phyloP scores from a whole-genome alignment of 2,888 invertebrate genomes.

The Tachystola acroxantha region DNA sequence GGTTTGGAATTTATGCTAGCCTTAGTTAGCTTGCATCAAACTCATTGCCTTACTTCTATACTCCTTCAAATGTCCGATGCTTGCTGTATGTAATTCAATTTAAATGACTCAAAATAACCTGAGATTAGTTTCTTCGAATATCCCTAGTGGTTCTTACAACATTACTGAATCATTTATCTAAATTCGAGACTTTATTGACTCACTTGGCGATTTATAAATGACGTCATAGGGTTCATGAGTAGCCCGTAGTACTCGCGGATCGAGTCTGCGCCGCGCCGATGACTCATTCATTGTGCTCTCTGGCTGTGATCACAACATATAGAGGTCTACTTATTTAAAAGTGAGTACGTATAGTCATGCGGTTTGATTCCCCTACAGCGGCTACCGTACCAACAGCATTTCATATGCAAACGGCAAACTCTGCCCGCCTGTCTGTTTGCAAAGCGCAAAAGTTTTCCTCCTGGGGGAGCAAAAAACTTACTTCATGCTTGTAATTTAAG shows the following conservation, averaged over 20 bases:
- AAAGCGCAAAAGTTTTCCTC: slow-evolving; percentile 43
- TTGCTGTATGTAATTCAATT: not conserved
- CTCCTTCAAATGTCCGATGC: too few relatives aligned
- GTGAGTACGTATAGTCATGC: slow-evolving; percentile 17
- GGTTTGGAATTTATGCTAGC: too few relatives aligned
- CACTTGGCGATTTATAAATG: slow-evolving; percentile 40
- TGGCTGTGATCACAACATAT: slow-evolving; percentile 15
- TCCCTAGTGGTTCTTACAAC: not conserved
- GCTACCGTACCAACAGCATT: slow-evolving; percentile 40
- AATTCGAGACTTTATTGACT: slow-evolving; percentile 37
- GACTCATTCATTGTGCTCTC: slow-evolving; percentile 44
- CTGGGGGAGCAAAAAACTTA: slow-evolving; percentile 33
- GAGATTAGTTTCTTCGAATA: slow-evolving; percentile 1
- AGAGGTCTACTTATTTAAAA: too few relatives aligned
- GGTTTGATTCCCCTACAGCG: slow-evolving; percentile 37
- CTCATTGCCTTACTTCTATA: too few relatives aligned
- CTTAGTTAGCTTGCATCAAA: too few relatives aligned
- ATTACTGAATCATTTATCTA: slow-evolving; percentile 39
- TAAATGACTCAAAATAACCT: slow-evolving; percentile 4
- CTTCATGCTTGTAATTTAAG: slow-evolving; percentile 32
- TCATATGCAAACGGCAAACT: slow-evolving; percentile 50
- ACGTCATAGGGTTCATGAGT: slow-evolving; percentile 48
- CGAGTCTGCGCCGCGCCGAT: slow-evolving; percentile 32
- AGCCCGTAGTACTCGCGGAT: slow-evolving; percentile 23
- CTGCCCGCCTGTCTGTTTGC: slow-evolving; percentile 39